These are phyloP conservation scores for Gymnosoma rotundatum DNA, from an alignment of 2,888 invertebrate species.

Conservation along the genomic window DNA sequence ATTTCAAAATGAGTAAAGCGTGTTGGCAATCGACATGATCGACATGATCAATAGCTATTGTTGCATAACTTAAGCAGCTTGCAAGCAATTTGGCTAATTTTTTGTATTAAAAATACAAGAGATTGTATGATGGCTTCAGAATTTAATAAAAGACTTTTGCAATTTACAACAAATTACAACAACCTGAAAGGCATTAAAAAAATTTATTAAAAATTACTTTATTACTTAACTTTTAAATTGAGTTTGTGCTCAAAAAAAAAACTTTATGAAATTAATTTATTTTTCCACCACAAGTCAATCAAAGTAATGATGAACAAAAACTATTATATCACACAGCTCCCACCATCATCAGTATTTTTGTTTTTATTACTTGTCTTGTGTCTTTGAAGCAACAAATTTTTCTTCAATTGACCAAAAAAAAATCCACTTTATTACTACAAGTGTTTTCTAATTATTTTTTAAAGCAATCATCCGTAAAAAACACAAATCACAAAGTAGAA, in stretches of 20 bases:
- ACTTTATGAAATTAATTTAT: slow-evolving; percentile 19
- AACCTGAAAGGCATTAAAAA: neutral
- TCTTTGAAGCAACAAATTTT: slow-evolving; percentile 41
- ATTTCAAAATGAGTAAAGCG: too few relatives aligned
- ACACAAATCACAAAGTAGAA: slow-evolving; percentile 13
- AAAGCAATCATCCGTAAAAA: slow-evolving; percentile 50
- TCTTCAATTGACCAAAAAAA: neutral
- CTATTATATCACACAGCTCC: slow-evolving; percentile 66
- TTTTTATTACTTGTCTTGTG: slow-evolving; percentile 1
- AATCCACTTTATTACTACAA: slow-evolving; percentile 57
- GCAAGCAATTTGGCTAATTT: too few relatives aligned
- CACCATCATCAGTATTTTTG: slow-evolving; percentile 53
- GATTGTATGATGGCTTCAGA: neutral
- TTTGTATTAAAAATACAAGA: too few relatives aligned
- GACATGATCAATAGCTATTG: too few relatives aligned
- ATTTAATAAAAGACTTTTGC: neutral
- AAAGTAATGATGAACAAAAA: slow-evolving; percentile 55
- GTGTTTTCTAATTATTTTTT: slow-evolving; percentile 58
- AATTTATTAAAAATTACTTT: neutral
- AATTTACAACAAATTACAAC: neutral
- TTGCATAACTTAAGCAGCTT: too few relatives aligned
- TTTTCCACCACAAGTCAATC: slow-evolving; percentile 21
- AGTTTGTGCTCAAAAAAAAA: neutral
- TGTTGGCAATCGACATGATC: too few relatives aligned
- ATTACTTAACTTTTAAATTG: neutral